Base-by-base conservation (phyloP, 2,888 invertebrate species). In the Calameuta filiformis region DNA sequence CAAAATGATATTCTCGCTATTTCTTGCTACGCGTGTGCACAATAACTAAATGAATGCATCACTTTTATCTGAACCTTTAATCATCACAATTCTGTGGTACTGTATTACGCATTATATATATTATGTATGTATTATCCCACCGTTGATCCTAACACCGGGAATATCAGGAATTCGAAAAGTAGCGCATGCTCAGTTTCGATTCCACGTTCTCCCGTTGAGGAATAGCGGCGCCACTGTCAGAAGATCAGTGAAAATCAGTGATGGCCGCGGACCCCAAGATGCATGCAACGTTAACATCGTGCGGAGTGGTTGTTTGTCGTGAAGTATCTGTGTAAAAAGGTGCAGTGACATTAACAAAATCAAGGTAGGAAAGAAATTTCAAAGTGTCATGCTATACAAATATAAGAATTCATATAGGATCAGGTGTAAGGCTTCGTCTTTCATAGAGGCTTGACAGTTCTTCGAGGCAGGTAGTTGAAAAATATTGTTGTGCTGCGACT, bases 151-250 rank as follows among this genome's bases (percentile, higher is more conserved):
- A 56, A 56, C 40, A 56, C 23, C 23, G 40, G 23, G 40, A 56
- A 56, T 23, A 23, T 0, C 23, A 2, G 23, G 56, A 56, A 56
- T 56, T 56, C 56, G 56, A 56, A 56, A 56, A 56, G 23, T 23
- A 56, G 34, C 71, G 71, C 71, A 71, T 34, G 71, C n/a, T 30
- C 30, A 11, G 35, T 35, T 82, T 80, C 82, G 37, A 81, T 82
- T 84, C 85, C 81, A 69, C 79, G 84, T 86, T 85, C 83, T 78
- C 74, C 37, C 75, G 81, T 85, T 77, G 77, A 77, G 75, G 77
- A 68, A 71, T 23, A 56, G 73, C 90, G 35, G 92, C 93, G 75
- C 92, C 93, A 73, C 87, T 83, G 83, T 82, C 79, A 71, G 35
- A 11, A 34, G 68, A 56, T 33, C 77, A 75, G 82, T 81, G 82